Evolutionary conservation across 1,140 invertebrate genomes (phyloP).

Genomic region (Laupala kohalensis): DNA sequence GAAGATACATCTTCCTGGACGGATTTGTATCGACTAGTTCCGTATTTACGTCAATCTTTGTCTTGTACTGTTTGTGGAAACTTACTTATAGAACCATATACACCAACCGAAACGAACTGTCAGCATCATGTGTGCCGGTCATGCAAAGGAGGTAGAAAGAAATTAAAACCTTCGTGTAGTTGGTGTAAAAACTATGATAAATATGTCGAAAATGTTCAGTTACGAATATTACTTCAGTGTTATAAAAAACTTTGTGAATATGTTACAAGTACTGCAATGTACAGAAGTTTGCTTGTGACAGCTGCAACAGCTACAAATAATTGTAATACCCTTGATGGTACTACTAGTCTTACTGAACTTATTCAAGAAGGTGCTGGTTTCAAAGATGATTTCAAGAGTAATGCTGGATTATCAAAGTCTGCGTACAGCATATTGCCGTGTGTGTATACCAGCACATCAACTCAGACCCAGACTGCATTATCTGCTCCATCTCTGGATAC

Average conservation of each 20-base stretch:
- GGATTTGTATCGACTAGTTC: constrained; percentile 68
- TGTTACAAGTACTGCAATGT: constrained; percentile 55
- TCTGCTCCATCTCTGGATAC: background rate
- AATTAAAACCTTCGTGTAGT: constrained; percentile 66
- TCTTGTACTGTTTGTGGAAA: constrained; percentile 80
- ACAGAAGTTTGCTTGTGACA: constrained; percentile 38
- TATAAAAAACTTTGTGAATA: constrained; percentile 80
- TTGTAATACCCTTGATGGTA: constrained; percentile 31
- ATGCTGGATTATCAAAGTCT: constrained; percentile 49
- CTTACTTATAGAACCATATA: constrained; percentile 65
- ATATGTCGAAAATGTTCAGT: constrained; percentile 69
- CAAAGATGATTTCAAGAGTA: constrained; percentile 59
- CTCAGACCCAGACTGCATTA: constrained; percentile 29
- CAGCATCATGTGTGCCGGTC: constrained; percentile 75
- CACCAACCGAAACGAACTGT: constrained; percentile 66
- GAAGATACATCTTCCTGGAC: constrained; percentile 58
- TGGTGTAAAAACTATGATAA: constrained; percentile 74
- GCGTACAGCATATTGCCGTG: constrained; percentile 58
- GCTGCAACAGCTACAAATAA: constrained; percentile 27
- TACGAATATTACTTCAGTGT: constrained; percentile 68
- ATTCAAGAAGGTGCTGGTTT: constrained; percentile 68
- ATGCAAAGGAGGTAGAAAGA: constrained; percentile 72
- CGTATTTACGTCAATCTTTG: constrained; percentile 70
- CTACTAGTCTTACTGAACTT: constrained; percentile 51
- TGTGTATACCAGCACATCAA: constrained; percentile 54